Percentiles rank a stretch among this genome's conserved stretches.
These are phyloP conservation scores for Spodoptera picta DNA, from an alignment of 2,888 invertebrate species.

Conservation along the genomic window DNA sequence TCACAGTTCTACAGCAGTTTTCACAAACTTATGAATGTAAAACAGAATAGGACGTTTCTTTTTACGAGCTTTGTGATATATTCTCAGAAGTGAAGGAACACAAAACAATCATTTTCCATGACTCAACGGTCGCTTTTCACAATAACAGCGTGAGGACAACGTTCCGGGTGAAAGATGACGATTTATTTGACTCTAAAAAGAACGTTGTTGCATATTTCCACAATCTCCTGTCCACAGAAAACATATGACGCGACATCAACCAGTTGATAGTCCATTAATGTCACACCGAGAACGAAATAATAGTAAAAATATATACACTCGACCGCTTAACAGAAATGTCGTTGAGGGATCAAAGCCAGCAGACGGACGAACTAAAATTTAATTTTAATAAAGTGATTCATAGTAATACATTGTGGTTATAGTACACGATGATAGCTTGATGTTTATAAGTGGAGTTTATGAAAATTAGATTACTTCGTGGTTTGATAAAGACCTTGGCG, in stretches of 20 bases:
- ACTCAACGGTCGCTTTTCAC: conserved; percentile 27
- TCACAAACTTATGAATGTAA: conserved; percentile 27
- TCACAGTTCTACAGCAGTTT: background rate
- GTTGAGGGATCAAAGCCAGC: conserved; percentile 45
- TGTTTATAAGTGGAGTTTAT: conserved; percentile 39
- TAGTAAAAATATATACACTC: conserved; percentile 61
- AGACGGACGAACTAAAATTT: conserved; percentile 33
- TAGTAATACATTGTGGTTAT: conserved; percentile 7
- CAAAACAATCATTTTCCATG: conserved; percentile 24
- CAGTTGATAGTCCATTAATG: conserved; percentile 74
- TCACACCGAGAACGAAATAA: conserved; percentile 67
- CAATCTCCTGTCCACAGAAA: conserved; percentile 48
- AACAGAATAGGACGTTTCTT: conserved; percentile 12
- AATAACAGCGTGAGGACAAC: conserved; percentile 3
- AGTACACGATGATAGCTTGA: conserved; percentile 36
- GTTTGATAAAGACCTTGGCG: conserved; percentile 38
- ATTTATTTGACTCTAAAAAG: conserved; percentile 51
- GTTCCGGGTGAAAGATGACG: conserved; percentile 21
- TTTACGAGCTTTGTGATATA: conserved; percentile 31
- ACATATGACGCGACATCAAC: conserved; percentile 63
- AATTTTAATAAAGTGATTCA: conserved; percentile 42
- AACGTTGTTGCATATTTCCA: conserved; percentile 45
- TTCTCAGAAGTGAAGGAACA: conserved; percentile 24
- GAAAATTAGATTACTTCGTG: conserved; percentile 38
- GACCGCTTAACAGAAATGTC: conserved; percentile 58